A percentile compares a stretch with the other conserved stretches of the same genome.
phyloP scores from a whole-genome alignment of 2,888 invertebrate genomes.

The Athalia cordata region DNA sequence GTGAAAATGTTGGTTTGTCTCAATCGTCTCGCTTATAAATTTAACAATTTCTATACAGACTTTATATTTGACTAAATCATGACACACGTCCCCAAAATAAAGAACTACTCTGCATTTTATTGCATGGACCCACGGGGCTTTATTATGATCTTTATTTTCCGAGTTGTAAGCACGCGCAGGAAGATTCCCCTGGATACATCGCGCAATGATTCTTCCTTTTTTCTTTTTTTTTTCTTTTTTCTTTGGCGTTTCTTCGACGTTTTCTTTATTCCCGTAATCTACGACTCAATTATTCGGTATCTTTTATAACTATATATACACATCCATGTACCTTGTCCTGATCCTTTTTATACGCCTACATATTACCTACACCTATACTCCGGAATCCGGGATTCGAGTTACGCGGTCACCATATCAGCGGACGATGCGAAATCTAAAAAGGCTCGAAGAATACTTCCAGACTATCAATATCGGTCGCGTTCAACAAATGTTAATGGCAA shows the following conservation, averaged over 20 bases:
- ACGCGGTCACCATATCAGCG: no score
- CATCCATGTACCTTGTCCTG: not conserved
- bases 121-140: no score
- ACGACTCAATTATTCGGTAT: slow-evolving; percentile 24
- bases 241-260: slow-evolving; percentile 9
- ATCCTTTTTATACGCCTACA: slow-evolving; percentile 1
- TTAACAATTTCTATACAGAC: no score
- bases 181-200: not conserved
- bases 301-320: no score
- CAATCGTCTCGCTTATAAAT: no score
- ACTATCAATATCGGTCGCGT: slow-evolving; percentile 36
- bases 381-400: no score
- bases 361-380: not conserved
- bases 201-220: not conserved
- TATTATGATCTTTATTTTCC: not conserved
- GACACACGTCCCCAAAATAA: no score
- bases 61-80: no score
- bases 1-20: no score
- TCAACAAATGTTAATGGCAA: slow-evolving; percentile 14
- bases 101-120: no score
- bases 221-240: not conserved
- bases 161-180: not conserved
- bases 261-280: slow-evolving; percentile 23
- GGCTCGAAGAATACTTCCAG: not conserved
- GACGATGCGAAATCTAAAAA: not conserved